These are phyloP conservation scores for Aradophagus sp. DNA, from an alignment of 1,140 invertebrate genomes.

Conservation along the genomic window DNA sequence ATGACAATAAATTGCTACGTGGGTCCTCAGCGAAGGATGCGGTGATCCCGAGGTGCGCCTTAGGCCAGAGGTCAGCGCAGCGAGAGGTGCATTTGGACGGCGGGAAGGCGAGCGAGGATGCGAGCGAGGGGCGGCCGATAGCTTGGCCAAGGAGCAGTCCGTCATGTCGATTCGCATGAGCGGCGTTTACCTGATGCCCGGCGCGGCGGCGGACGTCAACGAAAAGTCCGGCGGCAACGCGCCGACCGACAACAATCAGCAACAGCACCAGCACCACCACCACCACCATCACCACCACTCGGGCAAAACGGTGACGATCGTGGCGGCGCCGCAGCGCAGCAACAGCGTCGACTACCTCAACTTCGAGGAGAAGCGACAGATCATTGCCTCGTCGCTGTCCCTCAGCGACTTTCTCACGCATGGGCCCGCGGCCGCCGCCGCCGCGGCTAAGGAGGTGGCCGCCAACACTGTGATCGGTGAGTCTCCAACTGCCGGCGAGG, in stretches of 20 bases:
- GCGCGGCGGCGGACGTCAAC: conserved; percentile 57
- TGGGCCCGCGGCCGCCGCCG: conserved; percentile 77
- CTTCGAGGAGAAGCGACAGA: conserved; percentile 91
- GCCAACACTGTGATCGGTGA: conserved; percentile 76
- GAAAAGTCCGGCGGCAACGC: conserved; percentile 59
- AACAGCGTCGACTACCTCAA: conserved; percentile 91
- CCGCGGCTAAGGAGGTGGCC: conserved; percentile 76
- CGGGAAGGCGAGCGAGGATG: neutral
- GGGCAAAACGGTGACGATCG: conserved; percentile 78
- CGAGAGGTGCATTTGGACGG: too few relatives aligned
- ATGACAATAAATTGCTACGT: conserved; percentile 37
- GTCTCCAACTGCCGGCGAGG: too few relatives aligned
- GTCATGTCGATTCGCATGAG: conserved; percentile 73
- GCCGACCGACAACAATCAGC: conserved; percentile 64
- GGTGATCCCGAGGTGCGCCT: conserved; percentile 41
- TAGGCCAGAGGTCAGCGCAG: conserved; percentile 1
- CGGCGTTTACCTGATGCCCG: conserved; percentile 70
- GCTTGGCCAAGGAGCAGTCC: conserved; percentile 15
- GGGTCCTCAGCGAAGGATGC: conserved; percentile 11
- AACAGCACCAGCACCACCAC: conserved; percentile 68
- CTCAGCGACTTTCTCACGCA: conserved; percentile 89
- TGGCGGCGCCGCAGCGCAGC: conserved; percentile 81
- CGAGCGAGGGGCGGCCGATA: too few relatives aligned
- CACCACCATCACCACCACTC: conserved; percentile 71
- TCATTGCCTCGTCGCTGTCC: conserved; percentile 90